phyloP scores from a whole-genome alignment of 2,113 vertebrate genomes.

The Epinephelus fuscoguttatus region DNA sequence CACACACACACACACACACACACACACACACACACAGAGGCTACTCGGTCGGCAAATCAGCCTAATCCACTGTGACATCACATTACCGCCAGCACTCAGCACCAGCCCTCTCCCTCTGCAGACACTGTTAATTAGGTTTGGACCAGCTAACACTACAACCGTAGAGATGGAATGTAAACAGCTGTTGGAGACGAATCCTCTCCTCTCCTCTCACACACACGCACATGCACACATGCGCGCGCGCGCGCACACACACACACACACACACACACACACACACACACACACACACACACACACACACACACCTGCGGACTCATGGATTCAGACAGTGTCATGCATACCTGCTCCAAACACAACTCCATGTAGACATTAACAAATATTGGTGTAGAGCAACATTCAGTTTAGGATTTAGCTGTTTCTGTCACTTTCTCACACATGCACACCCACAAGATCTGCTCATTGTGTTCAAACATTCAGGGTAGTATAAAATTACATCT shows the following conservation, averaged over 20 bases:
- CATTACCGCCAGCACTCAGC: slow-evolving; percentile 80
- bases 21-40: neutral
- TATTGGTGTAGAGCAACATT: neutral
- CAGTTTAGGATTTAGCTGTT: neutral
- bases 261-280: slow-evolving; percentile 12
- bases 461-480: neutral
- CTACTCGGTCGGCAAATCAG: slow-evolving; percentile 55
- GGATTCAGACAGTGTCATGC: neutral
- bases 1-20: slow-evolving; percentile 6
- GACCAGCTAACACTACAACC: slow-evolving; percentile 68
- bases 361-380: slow-evolving; percentile 1
- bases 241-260: neutral
- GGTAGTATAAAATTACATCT: too few relatives aligned
- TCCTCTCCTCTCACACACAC: neutral
- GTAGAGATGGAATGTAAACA: slow-evolving; percentile 72
- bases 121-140: slow-evolving; percentile 79
- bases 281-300: slow-evolving; percentile 14
- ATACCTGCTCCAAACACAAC: neutral
- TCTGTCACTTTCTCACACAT: neutral
- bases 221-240: neutral
- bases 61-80: slow-evolving; percentile 83
- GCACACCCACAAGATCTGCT: neutral
- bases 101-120: slow-evolving; percentile 57
- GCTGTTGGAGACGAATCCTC: slow-evolving; percentile 34
- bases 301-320: slow-evolving; percentile 32